Evolutionary conservation across 2,888 invertebrate genomes (phyloP).

Genomic region (Automeris io): DNA sequence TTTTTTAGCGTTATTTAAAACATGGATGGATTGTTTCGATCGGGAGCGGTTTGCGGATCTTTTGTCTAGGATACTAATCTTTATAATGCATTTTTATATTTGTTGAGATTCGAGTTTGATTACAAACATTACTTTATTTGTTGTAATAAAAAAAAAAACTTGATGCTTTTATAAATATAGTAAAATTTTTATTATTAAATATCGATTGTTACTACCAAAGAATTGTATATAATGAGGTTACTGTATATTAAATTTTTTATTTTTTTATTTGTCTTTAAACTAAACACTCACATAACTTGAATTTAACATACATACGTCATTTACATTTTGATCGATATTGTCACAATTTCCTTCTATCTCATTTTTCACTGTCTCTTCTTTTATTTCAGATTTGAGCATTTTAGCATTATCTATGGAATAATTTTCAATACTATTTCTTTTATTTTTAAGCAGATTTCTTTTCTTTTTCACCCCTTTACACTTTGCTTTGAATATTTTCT

Average conservation of each 20-base stretch:
- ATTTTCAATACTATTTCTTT: slow-evolving; percentile 33
- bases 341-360: slow-evolving; percentile 10
- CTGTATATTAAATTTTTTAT: too few species aligned
- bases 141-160: too few species aligned
- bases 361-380: slow-evolving; percentile 14
- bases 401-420: slow-evolving; percentile 24
- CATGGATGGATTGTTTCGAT: too few species aligned
- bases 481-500: slow-evolving; percentile 74
- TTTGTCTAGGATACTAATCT: too few species aligned
- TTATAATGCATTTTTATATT: too few species aligned
- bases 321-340: slow-evolving; percentile 12
- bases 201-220: slow-evolving; percentile 4
- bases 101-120: too few species aligned
- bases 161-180: not conserved
- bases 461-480: slow-evolving; percentile 69
- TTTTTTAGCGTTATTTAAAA: too few species aligned
- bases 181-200: not conserved
- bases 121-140: too few species aligned
- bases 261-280: too few species aligned
- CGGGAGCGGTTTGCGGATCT: too few species aligned
- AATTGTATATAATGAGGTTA: slow-evolving; percentile 6
- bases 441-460: slow-evolving; percentile 49
- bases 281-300: slow-evolving; percentile 13
- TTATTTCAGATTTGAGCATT: slow-evolving; percentile 42
- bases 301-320: slow-evolving; percentile 10